Percentiles rank a stretch among this genome's conserved stretches.
Evolutionary conservation across 2,113 vertebrate species (phyloP).

Genomic region (Burhinus bistriatus): DNA sequence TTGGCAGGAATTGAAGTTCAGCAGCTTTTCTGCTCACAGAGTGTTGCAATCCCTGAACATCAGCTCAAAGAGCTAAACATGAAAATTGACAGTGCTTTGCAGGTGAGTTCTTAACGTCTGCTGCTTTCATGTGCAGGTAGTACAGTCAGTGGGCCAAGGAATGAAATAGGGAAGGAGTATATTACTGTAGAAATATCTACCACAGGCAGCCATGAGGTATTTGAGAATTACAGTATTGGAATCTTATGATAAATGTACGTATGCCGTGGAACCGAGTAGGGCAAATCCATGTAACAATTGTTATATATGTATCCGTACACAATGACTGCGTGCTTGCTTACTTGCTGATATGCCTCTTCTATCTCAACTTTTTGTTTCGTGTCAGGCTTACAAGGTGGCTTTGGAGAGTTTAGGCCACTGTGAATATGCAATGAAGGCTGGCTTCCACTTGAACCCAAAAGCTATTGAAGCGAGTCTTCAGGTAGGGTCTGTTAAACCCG

Average conservation of each 20-base stretch:
- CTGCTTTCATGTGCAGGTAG: background rate
- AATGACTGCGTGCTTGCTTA: background rate
- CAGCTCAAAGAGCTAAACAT: conserved; percentile 95
- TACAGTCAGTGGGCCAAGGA: background rate
- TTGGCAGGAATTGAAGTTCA: conserved; percentile 97
- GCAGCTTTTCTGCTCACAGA: conserved; percentile 97
- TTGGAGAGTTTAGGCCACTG: conserved; percentile 95
- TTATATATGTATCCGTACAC: background rate
- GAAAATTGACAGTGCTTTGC: conserved; percentile 95
- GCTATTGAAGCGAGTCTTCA: conserved; percentile 92
- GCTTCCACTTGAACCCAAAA: conserved; percentile 96
- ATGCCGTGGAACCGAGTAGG: background rate
- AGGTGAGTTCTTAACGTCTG: conserved; percentile 73
- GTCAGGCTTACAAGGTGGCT: conserved; percentile 91
- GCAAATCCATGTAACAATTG: background rate
- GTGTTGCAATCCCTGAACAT: conserved; percentile 91
- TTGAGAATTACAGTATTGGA: background rate
- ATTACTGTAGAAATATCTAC: background rate
- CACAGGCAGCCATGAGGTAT: background rate
- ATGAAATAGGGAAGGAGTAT: background rate
- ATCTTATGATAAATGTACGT: background rate
- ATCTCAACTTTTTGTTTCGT: background rate
- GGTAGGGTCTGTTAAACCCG: conserved; percentile 70
- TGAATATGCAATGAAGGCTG: conserved; percentile 96
- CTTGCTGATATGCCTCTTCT: background rate